Base-by-base conservation (phyloP, 2,888 invertebrate genomes). In the Drosophila hamatofila region DNA sequence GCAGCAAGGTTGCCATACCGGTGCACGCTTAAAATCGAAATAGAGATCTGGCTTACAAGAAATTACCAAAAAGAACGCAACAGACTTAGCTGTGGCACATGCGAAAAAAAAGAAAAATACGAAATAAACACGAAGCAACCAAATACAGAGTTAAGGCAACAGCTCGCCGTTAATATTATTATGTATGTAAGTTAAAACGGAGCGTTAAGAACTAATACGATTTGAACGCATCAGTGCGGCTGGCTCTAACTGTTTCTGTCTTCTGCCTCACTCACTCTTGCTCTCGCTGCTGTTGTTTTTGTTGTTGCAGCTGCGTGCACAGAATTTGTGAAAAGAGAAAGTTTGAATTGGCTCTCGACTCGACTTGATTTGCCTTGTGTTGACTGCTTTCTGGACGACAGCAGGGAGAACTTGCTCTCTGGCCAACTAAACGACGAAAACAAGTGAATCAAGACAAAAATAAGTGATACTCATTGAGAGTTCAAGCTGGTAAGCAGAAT, bases 241-340 rank as follows among this genome's bases (percentile, higher is more conserved):
- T 58, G 51, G 27, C 35, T 58, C 18, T 66, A 66, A 60, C 60
- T 62, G 68, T 65, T 52, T 21, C 21, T 39, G 7, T 7, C 48
- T n/a, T 21, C 41, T 41, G n/a, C 14, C 16, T 7, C 44, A 35
- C 21, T 23, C 18, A 16, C 51, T 35, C 18, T 39, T 46, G n/a
- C 21, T 35, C n/a, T 33, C 39, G 14, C 21, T 62, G 14, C 21
- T 62, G 60, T 42, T 33, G 39, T 33, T 46, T 37, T 48, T 46
- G 49, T 30, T 66, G 65, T 58, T 69, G 62, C 61, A 52, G 65
- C 63, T 80, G 80, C 86, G 83, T 81, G 84, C 59, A 59, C 55
- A 82, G 88, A 88, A 90, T 90, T 86, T 78, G 86, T 88, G 89
- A 90, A 89, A 89, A 89, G 90, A 89, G 90, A 89, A 89, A 90